A percentile compares a stretch with the other conserved stretches of the same genome.
Evolutionary conservation across 2,888 invertebrate genomes (phyloP).

Genomic region (Apodemia duryi): DNA sequence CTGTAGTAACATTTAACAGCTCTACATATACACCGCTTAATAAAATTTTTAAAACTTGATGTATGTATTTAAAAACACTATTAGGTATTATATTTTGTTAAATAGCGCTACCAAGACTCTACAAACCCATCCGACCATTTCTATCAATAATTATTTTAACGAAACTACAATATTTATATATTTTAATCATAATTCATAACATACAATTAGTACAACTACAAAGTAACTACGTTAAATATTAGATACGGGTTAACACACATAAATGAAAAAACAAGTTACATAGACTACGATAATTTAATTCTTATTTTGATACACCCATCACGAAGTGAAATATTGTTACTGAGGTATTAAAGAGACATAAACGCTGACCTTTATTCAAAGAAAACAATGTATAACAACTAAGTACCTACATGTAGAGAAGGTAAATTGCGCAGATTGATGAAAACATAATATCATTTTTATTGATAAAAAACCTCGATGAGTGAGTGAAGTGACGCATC

Average conservation of each 20-base stretch:
- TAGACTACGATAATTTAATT: background rate
- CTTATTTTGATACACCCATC: background rate
- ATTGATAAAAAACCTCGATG: conserved; percentile 50
- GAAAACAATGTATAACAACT: conserved; percentile 26
- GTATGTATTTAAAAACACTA: too few relatives aligned
- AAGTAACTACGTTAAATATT: background rate
- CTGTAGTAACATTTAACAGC: background rate
- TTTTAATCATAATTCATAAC: too few relatives aligned
- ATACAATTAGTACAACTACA: too few relatives aligned
- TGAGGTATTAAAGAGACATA: background rate
- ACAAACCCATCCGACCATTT: background rate
- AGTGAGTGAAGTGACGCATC: conserved; percentile 53
- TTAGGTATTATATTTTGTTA: too few relatives aligned
- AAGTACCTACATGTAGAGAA: conserved; percentile 27
- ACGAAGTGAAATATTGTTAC: background rate
- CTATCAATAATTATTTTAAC: background rate
- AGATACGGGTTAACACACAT: background rate
- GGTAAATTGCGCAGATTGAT: conserved; percentile 38
- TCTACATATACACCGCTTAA: too few relatives aligned
- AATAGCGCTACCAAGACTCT: background rate
- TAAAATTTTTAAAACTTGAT: too few relatives aligned
- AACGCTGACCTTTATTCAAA: conserved; percentile 19
- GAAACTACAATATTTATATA: background rate
- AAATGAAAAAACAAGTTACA: background rate
- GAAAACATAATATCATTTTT: conserved; percentile 49